Base-by-base conservation (phyloP, 2,113 vertebrate genomes). In the Chionodraco myersi region DNA sequence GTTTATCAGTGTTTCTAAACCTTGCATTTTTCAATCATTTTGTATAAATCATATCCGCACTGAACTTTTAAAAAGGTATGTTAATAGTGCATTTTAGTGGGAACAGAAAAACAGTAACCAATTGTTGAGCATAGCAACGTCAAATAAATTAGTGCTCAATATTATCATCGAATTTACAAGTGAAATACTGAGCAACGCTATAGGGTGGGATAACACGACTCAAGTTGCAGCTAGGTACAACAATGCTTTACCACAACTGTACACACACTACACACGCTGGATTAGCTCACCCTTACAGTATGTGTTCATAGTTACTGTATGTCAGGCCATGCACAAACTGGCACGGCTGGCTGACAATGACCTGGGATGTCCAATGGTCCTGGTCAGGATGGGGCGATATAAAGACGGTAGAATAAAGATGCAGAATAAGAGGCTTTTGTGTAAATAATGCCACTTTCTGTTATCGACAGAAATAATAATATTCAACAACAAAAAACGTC, bases 251-350 rank as follows among this genome's bases (percentile, higher is more conserved):
- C 21, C 44, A 23, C 26, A 23, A 1, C 26, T 15, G 57, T 16
- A 4, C 36, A 48, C 9, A 21, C 14, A 18, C 6, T 51, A 8
- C 10, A 11, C 18, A 51, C 14, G 21, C n/a, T 72, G 3, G 45
- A 72, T 72, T 3, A 80, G 58, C 34, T 83, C 77, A 23, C 80
- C 44, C 44, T 14, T 41, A 18, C 21, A 21, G 21, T 21, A 1
- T 56, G 58, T 51, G 36, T 58, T 67, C 23, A 48, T 36, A 4
- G 26, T 64, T 54, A 41, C 18, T 47, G 13, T 5, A 13, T 16
- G 68, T 53, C 60, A 67, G 14, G 18, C 41, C 21, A n/a, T 2
- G 45, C 62, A 58, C 63, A 34, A 44, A 57, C 41, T 16, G 82
- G 52, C 41, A 80, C 64, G 1, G 41, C 70, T 2, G 30, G 10